phyloP scores from a whole-genome alignment of 1,140 invertebrate genomes.

The Drosophila pachea region DNA sequence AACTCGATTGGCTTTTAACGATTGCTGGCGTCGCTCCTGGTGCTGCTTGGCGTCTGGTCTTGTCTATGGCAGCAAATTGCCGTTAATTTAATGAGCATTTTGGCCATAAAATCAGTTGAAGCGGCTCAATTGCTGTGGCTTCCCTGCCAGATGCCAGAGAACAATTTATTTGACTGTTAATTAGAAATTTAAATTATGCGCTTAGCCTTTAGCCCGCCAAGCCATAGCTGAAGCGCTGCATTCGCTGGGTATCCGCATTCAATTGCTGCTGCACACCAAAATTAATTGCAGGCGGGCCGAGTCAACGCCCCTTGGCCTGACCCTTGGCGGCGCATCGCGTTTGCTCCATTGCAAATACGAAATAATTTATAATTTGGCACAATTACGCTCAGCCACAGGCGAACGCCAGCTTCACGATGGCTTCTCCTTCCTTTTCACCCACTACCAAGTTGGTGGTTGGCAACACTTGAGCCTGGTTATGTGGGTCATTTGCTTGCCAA shows the following conservation, averaged over 20 bases:
- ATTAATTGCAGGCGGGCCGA: constrained; percentile 63
- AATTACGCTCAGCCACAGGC: constrained; percentile 65
- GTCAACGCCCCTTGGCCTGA: constrained; percentile 18
- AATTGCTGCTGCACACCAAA: constrained; percentile 65
- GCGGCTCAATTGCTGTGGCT: constrained; percentile 58
- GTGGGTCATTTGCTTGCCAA: constrained; percentile 69
- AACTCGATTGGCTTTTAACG: constrained; percentile 20
- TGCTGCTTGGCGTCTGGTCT: constrained; percentile 33
- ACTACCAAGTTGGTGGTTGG: constrained; percentile 9
- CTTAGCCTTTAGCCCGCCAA: constrained; percentile 56
- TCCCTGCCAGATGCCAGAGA: constrained; percentile 52
- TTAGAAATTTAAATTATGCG: constrained; percentile 76
- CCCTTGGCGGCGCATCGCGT: constrained; percentile 50
- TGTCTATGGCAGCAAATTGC: constrained; percentile 64
- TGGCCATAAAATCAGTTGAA: constrained; percentile 70
- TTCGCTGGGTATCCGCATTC: constrained; percentile 35
- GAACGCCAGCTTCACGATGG: constrained; percentile 14
- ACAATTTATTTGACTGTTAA: constrained; percentile 77
- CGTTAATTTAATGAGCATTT: constrained; percentile 72
- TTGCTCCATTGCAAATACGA: constrained; percentile 65
- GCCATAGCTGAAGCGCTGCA: not conserved
- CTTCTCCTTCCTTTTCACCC: constrained; percentile 2
- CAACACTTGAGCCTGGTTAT: constrained; percentile 37
- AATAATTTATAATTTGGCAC: constrained; percentile 77
- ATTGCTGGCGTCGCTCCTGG: not conserved